phyloP scores from a whole-genome alignment of 2,888 invertebrate species.

The Argynnis bischoffii region DNA sequence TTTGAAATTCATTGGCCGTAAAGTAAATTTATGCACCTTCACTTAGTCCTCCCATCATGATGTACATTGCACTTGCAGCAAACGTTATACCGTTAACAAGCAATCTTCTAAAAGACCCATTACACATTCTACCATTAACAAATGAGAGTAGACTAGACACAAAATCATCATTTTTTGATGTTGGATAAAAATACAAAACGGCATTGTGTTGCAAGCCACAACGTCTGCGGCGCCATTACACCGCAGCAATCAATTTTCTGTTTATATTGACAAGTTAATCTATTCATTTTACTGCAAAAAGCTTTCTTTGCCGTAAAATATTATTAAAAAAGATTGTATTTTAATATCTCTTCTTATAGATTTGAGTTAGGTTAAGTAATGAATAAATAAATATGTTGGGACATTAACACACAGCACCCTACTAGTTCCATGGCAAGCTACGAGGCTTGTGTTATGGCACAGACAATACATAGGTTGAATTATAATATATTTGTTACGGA shows the following conservation, averaged over 20 bases:
- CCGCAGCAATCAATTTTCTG: slow-evolving; percentile 26
- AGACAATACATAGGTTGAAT: too few relatives aligned
- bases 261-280: slow-evolving; percentile 22
- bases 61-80: too few relatives aligned
- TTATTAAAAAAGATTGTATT: background rate
- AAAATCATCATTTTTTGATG: background rate
- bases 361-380: background rate
- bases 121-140: slow-evolving; percentile 14
- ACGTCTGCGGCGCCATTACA: slow-evolving; percentile 6
- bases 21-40: too few relatives aligned
- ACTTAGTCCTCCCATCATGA: too few relatives aligned
- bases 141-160: slow-evolving; percentile 11
- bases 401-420: too few relatives aligned
- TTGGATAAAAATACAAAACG: slow-evolving; percentile 5
- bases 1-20: too few relatives aligned
- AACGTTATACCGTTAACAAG: background rate
- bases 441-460: too few relatives aligned
- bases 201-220: slow-evolving; percentile 19
- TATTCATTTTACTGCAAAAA: slow-evolving; percentile 20
- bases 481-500: too few relatives aligned
- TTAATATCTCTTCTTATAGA: background rate
- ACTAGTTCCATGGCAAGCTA: too few relatives aligned
- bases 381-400: too few relatives aligned
- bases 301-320: slow-evolving; percentile 1
- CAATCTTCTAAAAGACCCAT: slow-evolving; percentile 15